A percentile compares a stretch with the other conserved stretches of the same genome.
phyloP scores from a whole-genome alignment of 2,113 vertebrate species.

The Thalassoma bifasciatum region DNA sequence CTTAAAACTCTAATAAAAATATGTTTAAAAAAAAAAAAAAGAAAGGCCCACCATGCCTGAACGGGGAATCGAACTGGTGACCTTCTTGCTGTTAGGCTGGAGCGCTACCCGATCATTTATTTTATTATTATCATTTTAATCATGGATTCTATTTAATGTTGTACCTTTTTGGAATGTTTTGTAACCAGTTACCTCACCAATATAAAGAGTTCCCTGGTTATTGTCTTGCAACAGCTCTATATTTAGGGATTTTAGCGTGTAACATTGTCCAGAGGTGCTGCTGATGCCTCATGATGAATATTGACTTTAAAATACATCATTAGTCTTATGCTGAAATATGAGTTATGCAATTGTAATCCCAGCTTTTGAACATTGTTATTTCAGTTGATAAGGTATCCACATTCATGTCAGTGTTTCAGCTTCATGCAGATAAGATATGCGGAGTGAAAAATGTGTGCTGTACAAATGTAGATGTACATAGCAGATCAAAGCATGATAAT shows the following conservation, averaged over 20 bases:
- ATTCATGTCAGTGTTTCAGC: slow-evolving; percentile 28
- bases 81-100: no score
- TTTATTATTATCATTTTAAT: no score
- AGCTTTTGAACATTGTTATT: slow-evolving; percentile 14
- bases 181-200: no score
- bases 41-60: no score
- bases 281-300: background rate
- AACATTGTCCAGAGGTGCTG: background rate
- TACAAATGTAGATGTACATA: background rate
- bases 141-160: background rate
- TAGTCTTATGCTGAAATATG: slow-evolving; percentile 12
- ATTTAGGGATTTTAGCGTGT: background rate
- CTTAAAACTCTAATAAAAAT: no score
- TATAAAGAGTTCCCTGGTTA: background rate
- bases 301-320: background rate
- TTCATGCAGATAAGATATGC: background rate
- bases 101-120: no score
- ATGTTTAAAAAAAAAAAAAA: no score
- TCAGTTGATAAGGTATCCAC: slow-evolving; percentile 35
- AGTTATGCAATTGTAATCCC: background rate
- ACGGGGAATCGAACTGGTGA: no score
- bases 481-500: background rate
- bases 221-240: background rate
- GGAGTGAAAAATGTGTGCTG: background rate
- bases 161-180: no score